Conservation (phyloP, 2,113 vertebrate genomes). For the Antigone vipio region DNA sequence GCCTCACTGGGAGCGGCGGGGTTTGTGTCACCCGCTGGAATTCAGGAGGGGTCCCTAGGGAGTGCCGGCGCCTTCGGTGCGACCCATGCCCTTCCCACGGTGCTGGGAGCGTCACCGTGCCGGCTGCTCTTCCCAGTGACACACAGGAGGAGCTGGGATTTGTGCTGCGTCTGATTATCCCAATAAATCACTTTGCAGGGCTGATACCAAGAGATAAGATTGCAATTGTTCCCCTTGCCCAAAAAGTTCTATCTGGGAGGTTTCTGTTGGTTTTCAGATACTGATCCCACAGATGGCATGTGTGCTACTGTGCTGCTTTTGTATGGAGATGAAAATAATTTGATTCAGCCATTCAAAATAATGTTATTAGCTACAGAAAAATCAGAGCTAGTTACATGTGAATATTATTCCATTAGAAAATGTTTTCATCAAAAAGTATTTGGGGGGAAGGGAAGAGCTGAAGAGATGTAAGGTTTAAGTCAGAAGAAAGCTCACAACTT, state of each 20-base stretch:
- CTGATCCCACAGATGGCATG: background rate
- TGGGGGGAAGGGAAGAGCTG: background rate
- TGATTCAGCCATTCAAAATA: background rate
- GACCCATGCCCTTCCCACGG: background rate
- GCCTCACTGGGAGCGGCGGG: rapidly evolving
- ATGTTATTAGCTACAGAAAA: background rate
- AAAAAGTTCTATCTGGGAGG: background rate
- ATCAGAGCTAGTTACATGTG: background rate
- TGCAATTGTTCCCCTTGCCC: background rate
- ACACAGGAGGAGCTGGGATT: background rate
- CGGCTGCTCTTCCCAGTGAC: background rate
- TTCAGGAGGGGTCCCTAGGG: background rate
- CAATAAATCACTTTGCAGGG: background rate
- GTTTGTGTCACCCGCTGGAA: rapidly evolving
- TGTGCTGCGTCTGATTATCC: rapidly evolving
- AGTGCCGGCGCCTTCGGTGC: background rate
- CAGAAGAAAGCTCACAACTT: background rate
- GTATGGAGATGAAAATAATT: background rate
- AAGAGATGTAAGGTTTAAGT: background rate
- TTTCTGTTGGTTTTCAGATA: background rate
- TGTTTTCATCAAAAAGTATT: background rate
- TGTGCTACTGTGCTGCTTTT: background rate
- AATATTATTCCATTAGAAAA: background rate
- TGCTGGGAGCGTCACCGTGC: rapidly evolving
- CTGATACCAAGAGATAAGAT: background rate